Conservation (phyloP, 2,888 invertebrate species). For the Hoplodrina ambigua region DNA sequence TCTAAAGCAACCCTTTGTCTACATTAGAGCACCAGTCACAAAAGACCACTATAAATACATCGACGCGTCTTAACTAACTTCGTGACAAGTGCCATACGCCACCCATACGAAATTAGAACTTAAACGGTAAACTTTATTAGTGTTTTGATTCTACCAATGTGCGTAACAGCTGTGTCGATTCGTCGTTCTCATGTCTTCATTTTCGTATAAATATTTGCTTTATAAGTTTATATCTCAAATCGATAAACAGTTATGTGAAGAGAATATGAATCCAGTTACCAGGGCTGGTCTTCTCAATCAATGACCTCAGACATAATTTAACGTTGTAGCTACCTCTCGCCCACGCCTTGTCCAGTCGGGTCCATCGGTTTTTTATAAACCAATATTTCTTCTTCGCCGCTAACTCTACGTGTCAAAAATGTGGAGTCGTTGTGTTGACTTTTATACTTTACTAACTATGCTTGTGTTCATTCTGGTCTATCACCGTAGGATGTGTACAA, state of each 20-base stretch:
- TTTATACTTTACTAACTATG: constrained; percentile 54
- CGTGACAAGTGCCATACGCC: constrained; percentile 84
- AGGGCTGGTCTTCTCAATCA: constrained; percentile 79
- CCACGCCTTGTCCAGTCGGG: constrained; percentile 78
- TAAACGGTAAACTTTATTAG: constrained; percentile 83
- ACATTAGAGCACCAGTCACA: constrained; percentile 67
- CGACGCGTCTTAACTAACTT: constrained; percentile 66
- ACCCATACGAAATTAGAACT: constrained; percentile 84
- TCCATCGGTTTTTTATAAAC: constrained; percentile 75
- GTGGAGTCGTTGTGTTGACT: constrained; percentile 65
- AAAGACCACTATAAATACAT: constrained; percentile 80
- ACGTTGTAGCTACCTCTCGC: constrained; percentile 82
- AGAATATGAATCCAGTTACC: constrained; percentile 63
- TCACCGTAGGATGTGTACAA: constrained; percentile 61
- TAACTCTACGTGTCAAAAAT: constrained; percentile 70
- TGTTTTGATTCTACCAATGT: constrained; percentile 81
- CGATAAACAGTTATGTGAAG: constrained; percentile 73
- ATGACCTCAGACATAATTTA: constrained; percentile 86
- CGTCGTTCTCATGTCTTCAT: constrained; percentile 72
- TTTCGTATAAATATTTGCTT: constrained; percentile 66
- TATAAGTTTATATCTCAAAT: constrained; percentile 59
- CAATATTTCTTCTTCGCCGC: constrained; percentile 73
- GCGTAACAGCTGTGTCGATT: constrained; percentile 79
- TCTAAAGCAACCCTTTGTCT: constrained; percentile 61
- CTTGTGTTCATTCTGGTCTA: constrained; percentile 59